Evolutionary conservation across 1,140 invertebrate genomes (phyloP).

Genomic region (Pemphigus obesinymphae): DNA sequence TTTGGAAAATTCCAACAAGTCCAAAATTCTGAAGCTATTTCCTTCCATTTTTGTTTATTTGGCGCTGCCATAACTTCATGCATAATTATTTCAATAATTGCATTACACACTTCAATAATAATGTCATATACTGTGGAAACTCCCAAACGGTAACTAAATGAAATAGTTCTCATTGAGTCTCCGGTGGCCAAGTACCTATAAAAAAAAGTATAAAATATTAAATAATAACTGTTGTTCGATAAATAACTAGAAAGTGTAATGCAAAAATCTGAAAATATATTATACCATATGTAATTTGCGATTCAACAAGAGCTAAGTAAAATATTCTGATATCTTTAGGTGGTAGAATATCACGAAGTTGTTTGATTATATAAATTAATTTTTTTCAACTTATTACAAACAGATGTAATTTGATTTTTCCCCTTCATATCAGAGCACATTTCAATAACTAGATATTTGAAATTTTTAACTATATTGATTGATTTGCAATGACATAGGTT

Average conservation of each 20-base stretch:
- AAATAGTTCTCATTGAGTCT: too few relatives aligned
- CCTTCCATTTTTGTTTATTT: background rate
- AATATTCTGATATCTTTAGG: too few relatives aligned
- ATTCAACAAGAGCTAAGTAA: too few relatives aligned
- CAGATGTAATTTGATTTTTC: background rate
- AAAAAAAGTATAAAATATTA: background rate
- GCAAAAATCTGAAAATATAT: too few relatives aligned
- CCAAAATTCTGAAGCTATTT: constrained; percentile 51
- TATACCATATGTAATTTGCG: too few relatives aligned
- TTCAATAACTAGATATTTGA: background rate
- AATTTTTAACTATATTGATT: background rate
- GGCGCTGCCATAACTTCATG: background rate
- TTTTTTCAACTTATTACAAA: background rate
- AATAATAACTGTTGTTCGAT: too few relatives aligned
- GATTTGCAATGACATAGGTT: too few relatives aligned
- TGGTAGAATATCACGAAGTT: too few relatives aligned
- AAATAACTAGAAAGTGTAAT: too few relatives aligned
- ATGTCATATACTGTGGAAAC: constrained; percentile 26
- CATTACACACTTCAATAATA: constrained; percentile 14
- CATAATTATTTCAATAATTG: background rate
- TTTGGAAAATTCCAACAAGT: constrained; percentile 47
- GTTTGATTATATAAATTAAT: background rate
- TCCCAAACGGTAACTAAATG: too few relatives aligned
- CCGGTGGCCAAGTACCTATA: constrained; percentile 41
- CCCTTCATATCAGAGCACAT: background rate